Percentiles rank a stretch among this genome's conserved stretches.
phyloP scores from a whole-genome alignment of 2,113 vertebrate genomes.

The Lontra canadensis region DNA sequence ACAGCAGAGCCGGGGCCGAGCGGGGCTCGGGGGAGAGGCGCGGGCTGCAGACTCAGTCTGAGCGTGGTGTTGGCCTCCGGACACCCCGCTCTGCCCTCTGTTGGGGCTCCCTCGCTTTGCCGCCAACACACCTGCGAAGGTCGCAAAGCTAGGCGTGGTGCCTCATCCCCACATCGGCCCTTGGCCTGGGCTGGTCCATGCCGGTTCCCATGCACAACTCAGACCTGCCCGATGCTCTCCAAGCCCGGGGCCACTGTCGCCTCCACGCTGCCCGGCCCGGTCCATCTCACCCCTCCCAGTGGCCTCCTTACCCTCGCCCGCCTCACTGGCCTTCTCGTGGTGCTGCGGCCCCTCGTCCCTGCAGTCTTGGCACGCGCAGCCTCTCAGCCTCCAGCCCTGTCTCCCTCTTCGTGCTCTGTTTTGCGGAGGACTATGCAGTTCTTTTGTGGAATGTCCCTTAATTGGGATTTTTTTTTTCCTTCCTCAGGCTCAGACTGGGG shows the following conservation, averaged over 20 bases:
- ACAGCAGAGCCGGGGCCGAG: rapidly evolving
- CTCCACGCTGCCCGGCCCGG: rapidly evolving
- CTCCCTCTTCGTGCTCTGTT: background rate
- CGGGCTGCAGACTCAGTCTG: rapidly evolving
- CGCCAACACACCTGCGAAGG: rapidly evolving
- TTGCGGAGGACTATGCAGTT: rapidly evolving
- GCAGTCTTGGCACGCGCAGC: background rate
- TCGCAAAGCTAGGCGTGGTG: rapidly evolving
- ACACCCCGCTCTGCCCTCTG: background rate
- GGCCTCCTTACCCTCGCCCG: background rate
- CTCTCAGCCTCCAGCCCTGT: background rate
- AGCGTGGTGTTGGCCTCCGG: background rate
- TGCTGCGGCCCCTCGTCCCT: background rate
- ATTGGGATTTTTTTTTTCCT: background rate
- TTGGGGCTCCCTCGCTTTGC: background rate
- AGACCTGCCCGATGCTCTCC: background rate
- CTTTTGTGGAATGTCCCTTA: background rate
- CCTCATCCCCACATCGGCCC: rapidly evolving
- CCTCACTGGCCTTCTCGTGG: background rate
- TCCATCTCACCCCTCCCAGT: background rate
- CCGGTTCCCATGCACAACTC: rapidly evolving
- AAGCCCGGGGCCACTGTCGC: rapidly evolving
- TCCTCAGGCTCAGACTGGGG: rapidly evolving
- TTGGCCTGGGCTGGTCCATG: rapidly evolving
- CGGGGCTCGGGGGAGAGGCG: rapidly evolving